Evolutionary conservation across 2,797 vertebrate species (phyloP), one percentile per base, ranked within the genome.

Genomic region (Nannoperca obscura): DNA sequence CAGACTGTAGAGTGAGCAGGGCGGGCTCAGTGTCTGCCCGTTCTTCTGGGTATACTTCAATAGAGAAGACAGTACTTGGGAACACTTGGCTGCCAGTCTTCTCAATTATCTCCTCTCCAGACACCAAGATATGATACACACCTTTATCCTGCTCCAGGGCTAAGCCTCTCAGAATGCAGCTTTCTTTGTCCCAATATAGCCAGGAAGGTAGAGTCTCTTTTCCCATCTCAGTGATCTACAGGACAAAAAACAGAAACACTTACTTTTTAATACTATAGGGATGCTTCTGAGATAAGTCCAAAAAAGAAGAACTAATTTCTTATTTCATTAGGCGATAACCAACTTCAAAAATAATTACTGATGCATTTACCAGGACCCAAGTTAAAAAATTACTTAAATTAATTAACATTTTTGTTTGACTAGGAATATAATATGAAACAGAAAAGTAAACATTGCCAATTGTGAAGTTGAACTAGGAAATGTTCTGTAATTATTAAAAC

Each of bases 41-140:
- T 80, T 98, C 97, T 89, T 99, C 97, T 32, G 97, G 97, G 87
- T 96, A 96, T 38, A 99, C 97, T 86, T 98, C 97, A 20, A 99
- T 77, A 0, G 97, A 97, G 89, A 99, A 99, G 58, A 98, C 96
- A 17, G 95, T 90, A 10, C 93, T 92, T 68, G 95, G 95, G 0
- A 95, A 94, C 42, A 94, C 84, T 0, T 95, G 95, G 90, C 94
- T 95, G 72, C 95, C 95, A 53, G 73, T 86, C 0, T 96, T 96
- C 0, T 95, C 94, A 73, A 75, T 81, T 40, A 74, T 78, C 58
- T 94, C 95, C n/a, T 95, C 86, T 0, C 91, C 92, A 17, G 94
- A 95, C 85, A 96, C 96, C 0, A 95, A 93, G 84, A 99, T 97
- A 86, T 97, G 98, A 91, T 97, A 96, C 67, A 97, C 95, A 1